These are phyloP conservation scores for Ceyx margarethae DNA, from an alignment of 2,113 vertebrate species.

Conservation along the genomic window DNA sequence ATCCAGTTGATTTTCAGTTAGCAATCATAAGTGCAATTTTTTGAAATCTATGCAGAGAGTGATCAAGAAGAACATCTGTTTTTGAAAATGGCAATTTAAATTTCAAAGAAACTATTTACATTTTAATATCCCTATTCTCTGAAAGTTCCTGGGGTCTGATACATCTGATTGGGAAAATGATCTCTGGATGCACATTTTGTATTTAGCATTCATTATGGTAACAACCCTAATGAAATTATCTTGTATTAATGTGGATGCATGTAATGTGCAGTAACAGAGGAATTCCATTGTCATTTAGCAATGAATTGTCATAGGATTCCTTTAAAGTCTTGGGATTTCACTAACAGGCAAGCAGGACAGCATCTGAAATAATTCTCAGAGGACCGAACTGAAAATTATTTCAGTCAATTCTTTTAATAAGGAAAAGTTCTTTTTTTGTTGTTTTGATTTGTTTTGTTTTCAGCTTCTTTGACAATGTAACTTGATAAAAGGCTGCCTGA, in stretches of 20 bases:
- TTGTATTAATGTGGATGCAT: constrained; percentile 5
- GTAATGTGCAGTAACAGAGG: neutral
- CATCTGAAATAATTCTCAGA: neutral
- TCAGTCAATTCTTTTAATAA: neutral
- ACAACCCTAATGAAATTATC: constrained; percentile 37
- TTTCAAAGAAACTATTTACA: constrained; percentile 40
- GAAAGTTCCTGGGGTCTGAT: constrained; percentile 13
- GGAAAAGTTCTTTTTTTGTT: neutral
- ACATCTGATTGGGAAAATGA: constrained; percentile 34
- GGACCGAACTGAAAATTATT: neutral
- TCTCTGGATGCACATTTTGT: constrained; percentile 8
- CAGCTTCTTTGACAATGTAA: neutral
- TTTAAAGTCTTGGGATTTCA: constrained; percentile 32
- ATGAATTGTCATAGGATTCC: neutral
- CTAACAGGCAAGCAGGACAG: neutral
- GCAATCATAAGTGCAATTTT: neutral
- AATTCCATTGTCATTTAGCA: constrained; percentile 3
- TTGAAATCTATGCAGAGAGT: neutral
- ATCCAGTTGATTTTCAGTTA: neutral
- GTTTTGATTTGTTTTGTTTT: neutral
- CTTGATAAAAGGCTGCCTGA: neutral
- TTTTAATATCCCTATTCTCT: constrained; percentile 16
- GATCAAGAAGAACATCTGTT: neutral
- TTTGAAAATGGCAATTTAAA: constrained; percentile 19
- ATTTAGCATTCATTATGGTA: constrained; percentile 13